Conservation (phyloP, 2,113 vertebrate genomes). For the Osmerus mordax region DNA sequence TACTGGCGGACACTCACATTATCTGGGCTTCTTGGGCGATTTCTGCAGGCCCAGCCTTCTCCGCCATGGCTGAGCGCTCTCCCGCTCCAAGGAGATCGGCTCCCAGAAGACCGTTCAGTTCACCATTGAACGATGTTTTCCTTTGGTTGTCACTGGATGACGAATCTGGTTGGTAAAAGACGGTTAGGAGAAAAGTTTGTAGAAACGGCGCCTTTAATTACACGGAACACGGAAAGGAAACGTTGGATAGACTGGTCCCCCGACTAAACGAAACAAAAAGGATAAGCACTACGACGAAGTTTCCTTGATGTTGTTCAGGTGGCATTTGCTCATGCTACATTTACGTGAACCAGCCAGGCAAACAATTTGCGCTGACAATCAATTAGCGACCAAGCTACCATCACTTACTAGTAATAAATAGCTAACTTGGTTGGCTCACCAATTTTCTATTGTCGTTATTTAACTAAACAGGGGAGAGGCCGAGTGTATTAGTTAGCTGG, state of each 20-base stretch:
- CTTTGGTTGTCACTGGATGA: slow-evolving; percentile 74
- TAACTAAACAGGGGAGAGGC: too few species aligned
- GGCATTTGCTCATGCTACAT: too few species aligned
- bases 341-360: too few species aligned
- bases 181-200: background rate
- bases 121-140: slow-evolving; percentile 83
- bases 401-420: background rate
- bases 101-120: slow-evolving; percentile 90
- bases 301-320: too few species aligned
- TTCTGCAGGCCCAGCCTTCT: slow-evolving; percentile 72
- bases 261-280: too few species aligned
- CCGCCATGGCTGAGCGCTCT: slow-evolving; percentile 72
- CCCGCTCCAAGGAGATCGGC: slow-evolving; percentile 75
- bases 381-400: too few species aligned
- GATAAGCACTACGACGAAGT: too few species aligned
- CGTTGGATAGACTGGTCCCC: too few species aligned
- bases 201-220: too few species aligned
- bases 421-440: background rate
- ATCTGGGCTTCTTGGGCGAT: slow-evolving; percentile 83
- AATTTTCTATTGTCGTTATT: background rate
- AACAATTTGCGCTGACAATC: too few species aligned
- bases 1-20: slow-evolving; percentile 75
- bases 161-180: slow-evolving; percentile 65
- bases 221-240: too few species aligned
- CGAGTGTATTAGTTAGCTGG: too few species aligned